Evolutionary conservation across 2,797 vertebrate genomes (phyloP), one percentile per base, ranked within the genome.

Genomic region (Anableps anableps): DNA sequence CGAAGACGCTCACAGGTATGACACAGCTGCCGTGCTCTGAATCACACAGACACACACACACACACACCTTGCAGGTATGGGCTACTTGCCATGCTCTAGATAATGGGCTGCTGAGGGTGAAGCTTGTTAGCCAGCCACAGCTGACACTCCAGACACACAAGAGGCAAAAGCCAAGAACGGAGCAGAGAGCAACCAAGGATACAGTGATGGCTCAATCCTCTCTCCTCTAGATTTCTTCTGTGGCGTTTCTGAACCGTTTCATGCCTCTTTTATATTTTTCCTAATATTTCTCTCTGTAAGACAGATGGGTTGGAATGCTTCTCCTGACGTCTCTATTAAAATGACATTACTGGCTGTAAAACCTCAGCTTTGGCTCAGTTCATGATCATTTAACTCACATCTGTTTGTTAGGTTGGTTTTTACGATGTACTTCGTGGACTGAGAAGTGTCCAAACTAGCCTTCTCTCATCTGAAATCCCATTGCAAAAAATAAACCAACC

Each of bases 351-450:
- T 92, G 71, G 36, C 85, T 80, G 71, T 95, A 89, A 91, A 90
- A 89, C 96, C 95, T 95, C 95, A 95, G 14, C 94, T 34, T 19
- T 79, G 95, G 95, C 96, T 96, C 94, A 96, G 97, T 98, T 97
- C 97, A 97, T 97, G 97, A 97, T 97, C 96, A 97, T 98, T 98
- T 97, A 97, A 94, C 91, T 94, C 95, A 94, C 97, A 98, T 97
- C 97, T 98, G 97, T 97, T 97, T 97, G 93, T 95, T 93, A 48
- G 68, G 95, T 19, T 48, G 64, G 74, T 76, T 74, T 78, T 64
- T 62, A 72, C 51, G 19, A 34, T 26, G 34, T 29, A 36, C 14
- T 55, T 66, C 73, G 41, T 73, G 74, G 72, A 34, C 21, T 29
- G 36, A 76, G 78, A 77, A 7, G 23, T 55, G 50, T 83, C 72